Conservation (phyloP, 2,888 invertebrate genomes). For the Oligia latruncula region DNA sequence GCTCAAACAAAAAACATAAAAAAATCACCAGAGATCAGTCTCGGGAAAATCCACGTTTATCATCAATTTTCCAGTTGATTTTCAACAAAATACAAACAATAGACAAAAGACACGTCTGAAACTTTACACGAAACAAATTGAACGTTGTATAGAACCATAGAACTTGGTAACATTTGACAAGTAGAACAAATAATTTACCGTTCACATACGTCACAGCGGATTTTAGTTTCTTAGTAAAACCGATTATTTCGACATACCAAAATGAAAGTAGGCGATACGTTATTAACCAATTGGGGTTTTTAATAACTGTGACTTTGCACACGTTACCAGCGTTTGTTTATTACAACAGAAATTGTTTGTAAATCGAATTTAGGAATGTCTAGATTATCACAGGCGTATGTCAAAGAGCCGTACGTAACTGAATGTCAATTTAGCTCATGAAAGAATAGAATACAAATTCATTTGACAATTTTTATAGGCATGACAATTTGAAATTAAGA, state of each 20-base stretch:
- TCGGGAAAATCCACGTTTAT: constrained; percentile 8
- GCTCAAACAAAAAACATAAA: not conserved
- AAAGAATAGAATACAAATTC: constrained; percentile 15
- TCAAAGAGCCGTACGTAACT: not conserved
- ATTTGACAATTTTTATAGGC: constrained; percentile 1
- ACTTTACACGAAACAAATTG: constrained; percentile 27
- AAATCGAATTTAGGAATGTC: constrained; percentile 29
- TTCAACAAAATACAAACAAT: constrained; percentile 23
- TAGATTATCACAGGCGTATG: constrained; percentile 3
- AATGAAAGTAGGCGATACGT: constrained; percentile 64
- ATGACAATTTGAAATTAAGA: constrained; percentile 22
- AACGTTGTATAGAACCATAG: constrained; percentile 10
- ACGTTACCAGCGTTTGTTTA: constrained; percentile 37
- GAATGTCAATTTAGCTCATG: not conserved
- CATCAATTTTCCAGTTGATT: constrained; percentile 16
- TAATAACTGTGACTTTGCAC: constrained; percentile 54
- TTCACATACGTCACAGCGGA: constrained; percentile 55
- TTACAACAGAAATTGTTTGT: constrained; percentile 39
- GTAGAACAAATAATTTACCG: constrained; percentile 59
- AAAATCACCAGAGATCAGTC: not conserved
- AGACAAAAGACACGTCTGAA: constrained; percentile 10
- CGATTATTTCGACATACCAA: constrained; percentile 63
- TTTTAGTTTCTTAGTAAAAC: constrained; percentile 55
- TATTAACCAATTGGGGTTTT: constrained; percentile 66
- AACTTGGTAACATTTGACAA: constrained; percentile 32